Base-by-base conservation (phyloP, 2,888 invertebrate genomes). In the Caenorhabditis afra region DNA sequence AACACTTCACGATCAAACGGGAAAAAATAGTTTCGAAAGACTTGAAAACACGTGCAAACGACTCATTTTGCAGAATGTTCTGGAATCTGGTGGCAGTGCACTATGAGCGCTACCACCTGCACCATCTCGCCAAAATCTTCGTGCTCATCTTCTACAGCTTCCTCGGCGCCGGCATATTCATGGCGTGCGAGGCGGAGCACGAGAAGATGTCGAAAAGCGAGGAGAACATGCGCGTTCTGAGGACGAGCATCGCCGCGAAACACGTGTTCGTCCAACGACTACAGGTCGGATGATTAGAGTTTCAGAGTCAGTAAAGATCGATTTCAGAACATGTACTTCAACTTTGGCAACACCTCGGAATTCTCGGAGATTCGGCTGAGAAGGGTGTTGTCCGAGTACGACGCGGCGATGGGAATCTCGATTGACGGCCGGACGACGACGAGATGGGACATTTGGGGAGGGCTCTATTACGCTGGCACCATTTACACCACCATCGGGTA, bases 401-500 rank as follows among this genome's bases (percentile, higher is more conserved):
- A 84, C 18, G 11, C 47, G 3, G 55, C 70, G 41, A 84, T 85
- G 87, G 86, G 81, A 22, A 68, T 81, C 11, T 79, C 58, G 22
- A 81, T 81, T 12, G 65, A 66, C 10, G 57, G 68, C 20, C 49
- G 49, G 22, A 41, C 71, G 16, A 66, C 75, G 39, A 77, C 77
- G 71, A 82, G 86, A 64, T 90, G 89, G 88, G 85, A 83, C n/a
- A 86, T 90, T 14, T 91, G 91, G 91, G 90, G 90, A 35, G 90
- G 91, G 18, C 79, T 92, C 20, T 91, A 91, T 82, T 91, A 91
- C 86, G 90, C 91, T 18, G 91, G 91, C 7, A 92, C 91, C 0
- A 89, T 92, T 35, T 91, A 91, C 84, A 92, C 91, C 0, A 92
- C 91, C 0, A 91, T 91, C 59, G 91, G 88, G 3, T 89, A 97